Percentiles rank a stretch among this genome's conserved stretches.
Evolutionary conservation across 2,888 invertebrate species (phyloP).

Genomic region (Nebria brevicollis): DNA sequence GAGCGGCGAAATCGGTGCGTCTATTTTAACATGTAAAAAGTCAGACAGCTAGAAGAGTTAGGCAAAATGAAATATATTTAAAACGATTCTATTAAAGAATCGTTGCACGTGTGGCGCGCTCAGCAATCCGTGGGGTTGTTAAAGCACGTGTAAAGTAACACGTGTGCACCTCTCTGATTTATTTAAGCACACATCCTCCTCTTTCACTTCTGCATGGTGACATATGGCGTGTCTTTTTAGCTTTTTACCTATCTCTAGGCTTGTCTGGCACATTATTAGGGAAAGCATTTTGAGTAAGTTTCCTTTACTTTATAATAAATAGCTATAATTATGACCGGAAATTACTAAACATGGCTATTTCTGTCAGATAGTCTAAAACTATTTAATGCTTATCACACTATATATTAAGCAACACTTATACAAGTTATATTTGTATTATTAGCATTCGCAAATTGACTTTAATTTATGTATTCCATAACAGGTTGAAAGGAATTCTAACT

Average conservation of each 20-base stretch:
- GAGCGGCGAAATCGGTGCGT: not conserved
- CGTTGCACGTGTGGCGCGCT: slow-evolving; percentile 41
- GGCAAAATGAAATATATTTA: slow-evolving; percentile 32
- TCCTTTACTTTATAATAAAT: not conserved
- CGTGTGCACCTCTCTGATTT: slow-evolving; percentile 46
- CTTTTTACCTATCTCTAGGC: not conserved
- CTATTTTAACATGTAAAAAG: slow-evolving; percentile 16
- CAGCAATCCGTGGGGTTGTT: slow-evolving; percentile 45
- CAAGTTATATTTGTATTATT: too few species aligned
- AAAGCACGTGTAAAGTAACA: slow-evolving; percentile 45
- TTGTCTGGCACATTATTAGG: not conserved
- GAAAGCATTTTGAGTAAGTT: not conserved
- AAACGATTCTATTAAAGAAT: slow-evolving; percentile 46
- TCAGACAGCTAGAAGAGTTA: slow-evolving; percentile 12
- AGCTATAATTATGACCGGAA: not conserved
- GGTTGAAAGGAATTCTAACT: too few species aligned
- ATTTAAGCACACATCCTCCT: slow-evolving; percentile 46
- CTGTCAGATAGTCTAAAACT: not conserved
- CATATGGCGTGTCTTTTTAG: slow-evolving; percentile 25
- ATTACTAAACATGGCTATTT: not conserved
- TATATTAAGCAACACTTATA: not conserved
- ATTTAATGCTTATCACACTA: not conserved
- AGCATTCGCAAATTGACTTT: too few species aligned
- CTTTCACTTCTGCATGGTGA: slow-evolving; percentile 27
- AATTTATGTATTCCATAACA: too few species aligned